Evolutionary conservation across 2,113 vertebrate genomes (phyloP).

Genomic region (Trematocara unimaculatum): DNA sequence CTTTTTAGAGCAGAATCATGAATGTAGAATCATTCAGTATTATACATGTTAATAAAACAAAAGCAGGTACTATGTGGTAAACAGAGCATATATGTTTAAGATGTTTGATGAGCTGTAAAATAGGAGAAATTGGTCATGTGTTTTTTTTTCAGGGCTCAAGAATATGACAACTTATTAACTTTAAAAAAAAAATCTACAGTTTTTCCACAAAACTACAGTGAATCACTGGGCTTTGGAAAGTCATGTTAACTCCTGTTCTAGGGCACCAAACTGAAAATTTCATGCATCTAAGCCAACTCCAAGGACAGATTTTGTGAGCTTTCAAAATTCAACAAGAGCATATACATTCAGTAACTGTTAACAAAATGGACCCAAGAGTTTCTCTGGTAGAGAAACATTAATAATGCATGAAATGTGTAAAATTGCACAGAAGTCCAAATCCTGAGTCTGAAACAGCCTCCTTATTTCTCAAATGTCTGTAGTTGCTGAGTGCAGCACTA

Average conservation of each 20-base stretch:
- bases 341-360: background rate
- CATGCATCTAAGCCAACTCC: background rate
- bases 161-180: background rate
- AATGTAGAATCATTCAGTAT: background rate
- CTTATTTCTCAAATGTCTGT: slow-evolving; percentile 10
- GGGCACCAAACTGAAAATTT: background rate
- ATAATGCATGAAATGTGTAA: slow-evolving; percentile 32
- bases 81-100: slow-evolving; percentile 40
- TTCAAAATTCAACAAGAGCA: background rate
- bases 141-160: background rate
- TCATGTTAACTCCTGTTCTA: background rate
- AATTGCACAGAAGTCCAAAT: slow-evolving; percentile 7
- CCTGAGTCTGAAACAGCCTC: background rate
- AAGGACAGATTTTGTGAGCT: background rate
- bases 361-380: slow-evolving; percentile 6
- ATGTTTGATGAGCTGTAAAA: slow-evolving; percentile 34
- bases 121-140: background rate
- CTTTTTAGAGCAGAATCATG: background rate
- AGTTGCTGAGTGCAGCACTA: slow-evolving; percentile 18
- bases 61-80: background rate
- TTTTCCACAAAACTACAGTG: background rate
- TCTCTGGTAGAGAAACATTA: background rate
- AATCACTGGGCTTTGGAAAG: background rate
- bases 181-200: background rate
- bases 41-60: background rate